These are phyloP conservation scores for Reinhardtius hippoglossoides DNA, from an alignment of 2,113 vertebrate genomes.

Conservation along the genomic window DNA sequence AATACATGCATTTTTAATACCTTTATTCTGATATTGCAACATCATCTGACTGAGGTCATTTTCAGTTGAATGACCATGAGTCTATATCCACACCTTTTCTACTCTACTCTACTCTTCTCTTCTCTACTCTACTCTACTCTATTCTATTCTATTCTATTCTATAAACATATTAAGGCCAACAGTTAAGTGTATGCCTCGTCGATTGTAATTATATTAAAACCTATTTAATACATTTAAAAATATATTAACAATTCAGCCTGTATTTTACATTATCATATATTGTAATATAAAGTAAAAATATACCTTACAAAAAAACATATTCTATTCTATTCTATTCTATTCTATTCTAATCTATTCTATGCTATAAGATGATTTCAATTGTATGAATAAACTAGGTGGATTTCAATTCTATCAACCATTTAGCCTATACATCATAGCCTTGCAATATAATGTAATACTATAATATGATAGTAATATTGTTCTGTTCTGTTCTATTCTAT, in stretches of 20 bases:
- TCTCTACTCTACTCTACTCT: not conserved
- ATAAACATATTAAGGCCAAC: no score
- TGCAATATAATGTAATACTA: no score
- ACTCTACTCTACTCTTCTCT: no score
- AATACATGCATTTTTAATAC: no score
- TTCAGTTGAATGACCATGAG: no score
- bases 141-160: not conserved
- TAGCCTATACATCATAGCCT: not conserved
- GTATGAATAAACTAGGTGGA: not conserved
- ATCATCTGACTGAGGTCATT: no score
- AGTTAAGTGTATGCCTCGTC: not conserved
- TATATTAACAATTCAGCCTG: no score
- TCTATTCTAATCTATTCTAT: slow-evolving; percentile 17
- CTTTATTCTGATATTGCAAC: no score
- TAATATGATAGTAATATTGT: not conserved
- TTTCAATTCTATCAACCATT: not conserved
- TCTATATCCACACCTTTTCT: no score
- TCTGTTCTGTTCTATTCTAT: not conserved
- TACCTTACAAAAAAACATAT: not conserved
- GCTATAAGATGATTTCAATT: not conserved
- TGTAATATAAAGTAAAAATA: not conserved
- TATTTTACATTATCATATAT: not conserved
- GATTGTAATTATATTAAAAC: not conserved
- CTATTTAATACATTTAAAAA: no score
- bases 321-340: slow-evolving; percentile 10